Conservation (phyloP, 1,140 invertebrate genomes). For the Drosophila parvula region DNA sequence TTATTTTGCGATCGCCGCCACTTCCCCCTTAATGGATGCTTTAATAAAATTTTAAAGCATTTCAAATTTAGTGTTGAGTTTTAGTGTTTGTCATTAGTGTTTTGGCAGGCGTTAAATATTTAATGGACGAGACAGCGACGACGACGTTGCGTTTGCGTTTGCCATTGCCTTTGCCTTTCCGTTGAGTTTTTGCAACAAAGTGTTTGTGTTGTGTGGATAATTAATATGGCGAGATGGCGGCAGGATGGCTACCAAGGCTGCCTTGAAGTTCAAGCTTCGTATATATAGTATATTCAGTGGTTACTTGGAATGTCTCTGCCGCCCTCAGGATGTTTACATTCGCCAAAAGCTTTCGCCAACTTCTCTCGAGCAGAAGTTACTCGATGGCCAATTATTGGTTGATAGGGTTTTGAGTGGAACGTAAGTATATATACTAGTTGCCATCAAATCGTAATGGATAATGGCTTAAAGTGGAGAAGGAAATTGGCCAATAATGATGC, state of each 20-base stretch:
- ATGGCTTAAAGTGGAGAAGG: not conserved
- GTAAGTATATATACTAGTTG: not conserved
- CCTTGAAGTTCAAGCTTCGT: not conserved
- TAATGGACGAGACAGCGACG: constrained; percentile 57
- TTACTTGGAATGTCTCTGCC: constrained; percentile 13
- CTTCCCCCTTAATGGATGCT: constrained; percentile 69
- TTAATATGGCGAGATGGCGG: constrained; percentile 57
- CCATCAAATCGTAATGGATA: constrained; percentile 32
- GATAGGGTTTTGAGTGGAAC: constrained; percentile 32
- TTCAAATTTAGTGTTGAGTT: constrained; percentile 75
- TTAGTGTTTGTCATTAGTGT: constrained; percentile 81
- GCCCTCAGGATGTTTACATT: constrained; percentile 28
- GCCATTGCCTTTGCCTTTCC: constrained; percentile 3
- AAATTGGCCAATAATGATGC: constrained; percentile 13
- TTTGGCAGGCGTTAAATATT: constrained; percentile 82
- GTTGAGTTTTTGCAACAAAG: constrained; percentile 65
- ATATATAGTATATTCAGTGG: constrained; percentile 4
- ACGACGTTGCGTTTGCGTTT: constrained; percentile 1
- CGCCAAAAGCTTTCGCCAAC: constrained; percentile 38
- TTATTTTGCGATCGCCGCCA: constrained; percentile 61
- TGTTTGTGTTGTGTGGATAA: constrained; percentile 76
- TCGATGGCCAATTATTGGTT: constrained; percentile 46
- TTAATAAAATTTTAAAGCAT: constrained; percentile 80
- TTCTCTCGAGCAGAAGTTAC: constrained; percentile 33
- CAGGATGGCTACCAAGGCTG: not conserved